Conservation (phyloP, 2,797 vertebrate species). For the Sitta carolinensis region DNA sequence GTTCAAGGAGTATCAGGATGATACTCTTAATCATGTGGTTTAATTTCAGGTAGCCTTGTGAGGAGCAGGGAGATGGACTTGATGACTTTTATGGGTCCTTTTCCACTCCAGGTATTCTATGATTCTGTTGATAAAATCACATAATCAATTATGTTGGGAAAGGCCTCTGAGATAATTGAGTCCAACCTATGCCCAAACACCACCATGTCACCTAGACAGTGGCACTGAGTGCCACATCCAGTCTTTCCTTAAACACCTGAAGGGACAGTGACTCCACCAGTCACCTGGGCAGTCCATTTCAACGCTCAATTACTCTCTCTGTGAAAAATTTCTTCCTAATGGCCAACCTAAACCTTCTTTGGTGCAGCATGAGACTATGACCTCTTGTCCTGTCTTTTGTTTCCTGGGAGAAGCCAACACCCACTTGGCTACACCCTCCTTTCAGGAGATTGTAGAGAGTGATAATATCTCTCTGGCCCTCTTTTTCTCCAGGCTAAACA, state of each 20-base stretch:
- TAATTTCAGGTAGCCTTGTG: neutral
- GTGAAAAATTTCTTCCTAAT: neutral
- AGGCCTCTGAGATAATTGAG: neutral
- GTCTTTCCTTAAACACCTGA: neutral
- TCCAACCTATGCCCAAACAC: neutral
- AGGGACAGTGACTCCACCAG: fast-evolving
- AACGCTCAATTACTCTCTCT: neutral
- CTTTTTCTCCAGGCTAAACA: neutral
- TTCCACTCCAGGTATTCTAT: neutral
- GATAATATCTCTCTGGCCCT: neutral
- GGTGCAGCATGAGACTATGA: neutral
- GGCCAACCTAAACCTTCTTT: neutral
- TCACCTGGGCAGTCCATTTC: neutral
- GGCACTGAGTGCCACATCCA: fast-evolving
- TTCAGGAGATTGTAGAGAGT: neutral
- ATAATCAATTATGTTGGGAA: neutral
- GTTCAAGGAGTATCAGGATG: neutral
- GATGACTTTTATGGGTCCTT: neutral
- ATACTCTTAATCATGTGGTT: neutral
- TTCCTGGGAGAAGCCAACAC: neutral
- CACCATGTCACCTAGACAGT: neutral
- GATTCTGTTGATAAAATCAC: neutral
- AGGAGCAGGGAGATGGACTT: neutral
- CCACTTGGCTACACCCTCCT: neutral
- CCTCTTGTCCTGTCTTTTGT: neutral